Conservation (phyloP, 53 echinoderm and acorn worm species). For the Echinarachnius parma region DNA sequence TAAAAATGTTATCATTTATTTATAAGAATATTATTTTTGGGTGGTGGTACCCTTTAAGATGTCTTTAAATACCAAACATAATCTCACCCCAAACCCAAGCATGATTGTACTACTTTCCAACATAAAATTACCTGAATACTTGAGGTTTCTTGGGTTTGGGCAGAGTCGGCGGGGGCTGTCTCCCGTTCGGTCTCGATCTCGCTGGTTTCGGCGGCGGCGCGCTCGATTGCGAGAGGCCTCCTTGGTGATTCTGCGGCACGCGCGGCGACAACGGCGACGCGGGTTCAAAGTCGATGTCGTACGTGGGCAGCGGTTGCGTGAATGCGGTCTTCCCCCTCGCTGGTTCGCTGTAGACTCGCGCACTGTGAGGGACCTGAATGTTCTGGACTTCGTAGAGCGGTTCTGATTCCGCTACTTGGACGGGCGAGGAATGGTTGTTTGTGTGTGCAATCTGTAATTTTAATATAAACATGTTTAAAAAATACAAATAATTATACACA, state of each 20-base stretch:
- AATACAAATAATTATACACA: no score
- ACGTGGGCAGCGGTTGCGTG: slow-evolving; percentile 26
- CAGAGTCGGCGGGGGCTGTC: slow-evolving; percentile 32
- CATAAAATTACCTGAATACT: slow-evolving; percentile 48
- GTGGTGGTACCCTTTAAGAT: no score
- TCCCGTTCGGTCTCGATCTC: slow-evolving; percentile 25
- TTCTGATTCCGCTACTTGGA: slow-evolving; percentile 27
- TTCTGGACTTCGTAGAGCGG: slow-evolving; percentile 36
- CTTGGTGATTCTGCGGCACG: slow-evolving; percentile 7
- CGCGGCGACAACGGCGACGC: slow-evolving; percentile 25
- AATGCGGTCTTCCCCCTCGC: slow-evolving; percentile 1
- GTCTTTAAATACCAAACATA: no score
- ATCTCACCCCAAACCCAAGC: no score
- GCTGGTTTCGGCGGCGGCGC: slow-evolving; percentile 36
- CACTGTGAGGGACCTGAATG: slow-evolving; percentile 13
- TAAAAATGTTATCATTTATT: no score
- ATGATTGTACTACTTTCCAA: no score
- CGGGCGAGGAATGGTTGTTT: slow-evolving; percentile 1
- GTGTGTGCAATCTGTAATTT: slow-evolving; percentile 8
- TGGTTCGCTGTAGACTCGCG: slow-evolving; percentile 12
- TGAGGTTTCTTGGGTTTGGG: slow-evolving; percentile 29
- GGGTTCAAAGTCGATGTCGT: slow-evolving; percentile 10
- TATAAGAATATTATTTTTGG: no score
- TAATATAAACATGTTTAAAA: no score
- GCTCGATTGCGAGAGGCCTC: background rate